Conservation (phyloP, 2,797 vertebrate species). For the Ataeniobius toweri region DNA sequence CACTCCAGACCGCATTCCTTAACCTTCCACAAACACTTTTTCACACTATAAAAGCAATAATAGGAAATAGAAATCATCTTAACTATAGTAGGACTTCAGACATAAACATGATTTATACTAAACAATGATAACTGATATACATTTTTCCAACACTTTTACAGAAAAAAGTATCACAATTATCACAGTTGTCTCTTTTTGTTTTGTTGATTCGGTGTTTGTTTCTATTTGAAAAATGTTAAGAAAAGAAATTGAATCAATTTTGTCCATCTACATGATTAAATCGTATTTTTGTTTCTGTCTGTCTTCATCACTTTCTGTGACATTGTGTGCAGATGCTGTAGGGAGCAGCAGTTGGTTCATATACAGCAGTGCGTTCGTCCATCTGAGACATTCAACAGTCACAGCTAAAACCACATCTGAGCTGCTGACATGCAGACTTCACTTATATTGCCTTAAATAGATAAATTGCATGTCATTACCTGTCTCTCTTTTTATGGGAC, state of each 20-base stretch:
- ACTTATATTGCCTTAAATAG: constrained; percentile 11
- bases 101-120: too few relatives aligned
- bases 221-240: background rate
- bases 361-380: background rate
- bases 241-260: background rate
- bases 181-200: background rate
- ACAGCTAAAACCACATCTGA: constrained; percentile 5
- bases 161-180: too few relatives aligned
- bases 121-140: too few relatives aligned
- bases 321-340: background rate
- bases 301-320: background rate
- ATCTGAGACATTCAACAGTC: constrained; percentile 6
- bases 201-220: background rate
- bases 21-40: too few relatives aligned
- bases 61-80: too few relatives aligned
- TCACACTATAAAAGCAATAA: too few relatives aligned
- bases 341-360: background rate
- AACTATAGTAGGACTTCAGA: too few relatives aligned
- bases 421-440: background rate
- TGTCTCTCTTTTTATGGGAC: background rate
- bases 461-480: constrained; percentile 6
- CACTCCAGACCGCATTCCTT: too few relatives aligned
- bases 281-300: background rate
- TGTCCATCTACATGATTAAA: background rate
- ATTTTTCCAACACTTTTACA: too few relatives aligned